Evolutionary conservation across 2,113 vertebrate species (phyloP).

Genomic region (Euleptes europaea): DNA sequence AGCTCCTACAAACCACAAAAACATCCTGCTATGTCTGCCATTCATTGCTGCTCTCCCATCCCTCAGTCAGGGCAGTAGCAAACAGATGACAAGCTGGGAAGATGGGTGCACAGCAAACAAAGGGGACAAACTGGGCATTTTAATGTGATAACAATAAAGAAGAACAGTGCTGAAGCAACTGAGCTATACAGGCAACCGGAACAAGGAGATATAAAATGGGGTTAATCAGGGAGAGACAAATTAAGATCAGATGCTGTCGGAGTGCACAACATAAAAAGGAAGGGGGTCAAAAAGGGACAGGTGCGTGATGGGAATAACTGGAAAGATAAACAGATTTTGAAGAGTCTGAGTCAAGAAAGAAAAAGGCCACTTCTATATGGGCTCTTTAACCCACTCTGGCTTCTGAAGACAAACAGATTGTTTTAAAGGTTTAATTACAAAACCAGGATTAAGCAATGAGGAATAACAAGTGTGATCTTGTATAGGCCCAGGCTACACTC

Average conservation of each 20-base stretch:
- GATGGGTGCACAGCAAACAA: background rate
- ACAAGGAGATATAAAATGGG: background rate
- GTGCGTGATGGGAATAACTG: too few species aligned
- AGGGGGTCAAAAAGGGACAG: background rate
- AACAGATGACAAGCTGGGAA: background rate
- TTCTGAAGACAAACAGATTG: too few species aligned
- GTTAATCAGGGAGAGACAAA: background rate
- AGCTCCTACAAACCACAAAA: slow-evolving; percentile 15
- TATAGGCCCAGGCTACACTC: background rate
- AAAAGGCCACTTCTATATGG: background rate
- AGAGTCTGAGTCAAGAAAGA: background rate
- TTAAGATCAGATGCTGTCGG: background rate
- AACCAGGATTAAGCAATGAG: background rate
- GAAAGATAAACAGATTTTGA: background rate
- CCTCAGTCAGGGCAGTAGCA: background rate
- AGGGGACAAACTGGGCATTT: background rate
- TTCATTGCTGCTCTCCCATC: background rate
- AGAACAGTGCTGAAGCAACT: background rate
- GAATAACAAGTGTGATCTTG: background rate
- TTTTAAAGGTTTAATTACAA: background rate
- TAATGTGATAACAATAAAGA: background rate
- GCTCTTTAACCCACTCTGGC: too few species aligned
- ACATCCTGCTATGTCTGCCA: slow-evolving; percentile 2
- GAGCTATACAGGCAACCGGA: background rate
- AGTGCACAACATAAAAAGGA: background rate